phyloP scores from a whole-genome alignment of 53 echinoderm and acorn worm species.

The Apostichopus leukothele region DNA sequence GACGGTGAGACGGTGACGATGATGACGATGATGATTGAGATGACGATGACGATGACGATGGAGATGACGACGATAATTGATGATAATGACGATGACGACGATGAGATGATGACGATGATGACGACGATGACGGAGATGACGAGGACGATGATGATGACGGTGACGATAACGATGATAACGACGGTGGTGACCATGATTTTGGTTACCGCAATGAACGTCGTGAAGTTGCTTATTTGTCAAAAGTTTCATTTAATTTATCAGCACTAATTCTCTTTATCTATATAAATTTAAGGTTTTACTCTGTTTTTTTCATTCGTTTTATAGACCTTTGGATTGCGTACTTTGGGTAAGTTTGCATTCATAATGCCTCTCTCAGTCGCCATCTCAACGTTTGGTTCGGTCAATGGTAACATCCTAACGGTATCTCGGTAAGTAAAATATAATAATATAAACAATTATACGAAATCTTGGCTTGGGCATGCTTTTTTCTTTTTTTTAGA shows the following conservation, averaged over 20 bases:
- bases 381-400: constrained; percentile 82
- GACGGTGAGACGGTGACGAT: too few relatives aligned
- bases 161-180: background rate
- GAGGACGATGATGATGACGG: background rate
- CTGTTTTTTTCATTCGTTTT: too few relatives aligned
- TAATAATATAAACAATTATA: too few relatives aligned
- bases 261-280: background rate
- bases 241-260: background rate
- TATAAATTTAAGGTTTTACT: too few relatives aligned
- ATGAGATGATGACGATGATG: too few relatives aligned
- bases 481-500: background rate
- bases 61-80: background rate
- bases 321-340: constrained; percentile 31
- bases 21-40: too few relatives aligned
- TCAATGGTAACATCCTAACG: constrained; percentile 84
- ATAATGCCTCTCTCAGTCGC: constrained; percentile 67
- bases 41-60: too few relatives aligned
- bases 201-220: too few relatives aligned
- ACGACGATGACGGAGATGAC: background rate
- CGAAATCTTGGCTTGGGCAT: too few relatives aligned
- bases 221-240: too few relatives aligned
- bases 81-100: background rate
- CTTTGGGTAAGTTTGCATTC: constrained; percentile 63
- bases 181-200: too few relatives aligned
- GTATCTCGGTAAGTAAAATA: constrained; percentile 69